A percentile compares a stretch with the other conserved stretches of the same genome.
Conservation (phyloP, 2,888 invertebrate genomes). For the Eupithecia centaureata region DNA sequence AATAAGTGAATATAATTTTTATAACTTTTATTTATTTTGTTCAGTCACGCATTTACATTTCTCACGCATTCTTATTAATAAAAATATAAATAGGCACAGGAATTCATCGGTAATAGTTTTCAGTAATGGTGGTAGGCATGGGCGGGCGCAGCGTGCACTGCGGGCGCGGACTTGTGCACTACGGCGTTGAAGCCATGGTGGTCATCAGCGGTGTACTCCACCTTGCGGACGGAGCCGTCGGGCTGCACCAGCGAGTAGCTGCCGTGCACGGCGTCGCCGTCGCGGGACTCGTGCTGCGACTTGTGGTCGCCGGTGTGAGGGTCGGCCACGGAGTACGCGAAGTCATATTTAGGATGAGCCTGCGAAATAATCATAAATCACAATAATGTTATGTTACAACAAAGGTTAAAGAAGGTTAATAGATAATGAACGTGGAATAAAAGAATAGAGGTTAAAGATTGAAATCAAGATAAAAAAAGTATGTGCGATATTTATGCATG, state of each 20-base stretch:
- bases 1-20: not conserved
- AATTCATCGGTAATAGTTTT: slow-evolving; percentile 36
- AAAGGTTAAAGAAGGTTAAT: too few species aligned
- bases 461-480: too few species aligned
- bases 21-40: not conserved
- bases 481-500: too few species aligned
- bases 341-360: slow-evolving; percentile 75
- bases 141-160: slow-evolving; percentile 66
- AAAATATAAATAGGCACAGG: slow-evolving; percentile 53
- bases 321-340: slow-evolving; percentile 81
- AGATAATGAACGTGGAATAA: too few species aligned
- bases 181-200: slow-evolving; percentile 74
- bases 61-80: slow-evolving; percentile 40
- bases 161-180: slow-evolving; percentile 74
- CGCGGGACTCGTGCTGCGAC: slow-evolving; percentile 79
- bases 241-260: slow-evolving; percentile 83
- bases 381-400: too few species aligned
- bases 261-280: slow-evolving; percentile 84
- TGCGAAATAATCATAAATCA: slow-evolving; percentile 38
- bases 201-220: slow-evolving; percentile 73
- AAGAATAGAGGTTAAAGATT: too few species aligned
- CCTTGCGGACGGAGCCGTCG: slow-evolving; percentile 78
- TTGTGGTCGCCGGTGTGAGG: slow-evolving; percentile 84
- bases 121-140: slow-evolving; percentile 63
- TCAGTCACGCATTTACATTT: not conserved